These are phyloP conservation scores for Pemphigus obesinymphae DNA, from an alignment of 1,140 invertebrate genomes.

Conservation along the genomic window DNA sequence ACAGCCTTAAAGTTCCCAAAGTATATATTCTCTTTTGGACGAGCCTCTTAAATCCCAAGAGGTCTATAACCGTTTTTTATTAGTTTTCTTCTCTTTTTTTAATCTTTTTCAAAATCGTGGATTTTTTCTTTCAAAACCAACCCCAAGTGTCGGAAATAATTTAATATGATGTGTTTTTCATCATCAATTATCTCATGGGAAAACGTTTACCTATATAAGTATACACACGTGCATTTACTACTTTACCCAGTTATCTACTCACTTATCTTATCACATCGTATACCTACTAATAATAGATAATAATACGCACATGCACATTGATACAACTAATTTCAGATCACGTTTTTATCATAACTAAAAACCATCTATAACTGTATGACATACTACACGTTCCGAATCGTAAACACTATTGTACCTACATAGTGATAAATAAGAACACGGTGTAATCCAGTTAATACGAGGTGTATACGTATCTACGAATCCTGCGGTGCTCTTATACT, in stretches of 20 bases:
- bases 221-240: too few species aligned
- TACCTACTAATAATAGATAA: too few species aligned
- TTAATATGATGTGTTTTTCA: conserved; percentile 6
- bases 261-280: not conserved
- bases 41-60: conserved; percentile 42
- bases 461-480: not conserved
- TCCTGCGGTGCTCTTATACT: not conserved
- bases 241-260: too few species aligned
- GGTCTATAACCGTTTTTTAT: conserved; percentile 40
- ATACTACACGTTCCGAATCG: not conserved
- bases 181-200: not conserved
- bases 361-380: not conserved
- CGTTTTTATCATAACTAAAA: conserved; percentile 12
- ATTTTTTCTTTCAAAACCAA: not conserved
- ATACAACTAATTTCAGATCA: conserved; percentile 6
- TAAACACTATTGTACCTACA: too few species aligned
- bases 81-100: conserved; percentile 16
- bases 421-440: not conserved
- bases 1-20: conserved; percentile 39
- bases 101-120: conserved; percentile 37
- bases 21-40: conserved; percentile 35
- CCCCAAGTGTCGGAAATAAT: conserved; percentile 13
- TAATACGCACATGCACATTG: not conserved
- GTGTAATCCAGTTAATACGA: conserved; percentile 10
- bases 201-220: not conserved